Base-by-base conservation (phyloP, 2,113 vertebrate genomes). In the Brachyhypopomus gauderio region DNA sequence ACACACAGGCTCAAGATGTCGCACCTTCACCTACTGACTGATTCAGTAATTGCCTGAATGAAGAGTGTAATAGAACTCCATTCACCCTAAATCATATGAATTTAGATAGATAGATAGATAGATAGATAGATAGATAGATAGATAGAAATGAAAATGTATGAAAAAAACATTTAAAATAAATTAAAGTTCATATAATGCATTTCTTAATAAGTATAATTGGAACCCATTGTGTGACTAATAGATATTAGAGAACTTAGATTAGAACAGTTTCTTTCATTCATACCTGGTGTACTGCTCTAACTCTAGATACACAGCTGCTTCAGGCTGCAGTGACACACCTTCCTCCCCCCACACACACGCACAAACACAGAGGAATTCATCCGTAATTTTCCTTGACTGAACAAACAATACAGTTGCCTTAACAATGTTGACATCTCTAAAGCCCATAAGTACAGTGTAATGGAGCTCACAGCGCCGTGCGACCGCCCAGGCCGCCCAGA, bases 341-440 rank as follows among this genome's bases (percentile, higher is more conserved):
- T 27, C 59, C 19, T 38, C 22, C 30, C n/a, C 36, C 9, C 22
- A 55, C 67, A 60, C 67, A 72, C 81, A 30, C 81, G 41, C 81
- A 63, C 77, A 80, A 74, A 77, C 85, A 82, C 85, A 22, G 86
- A 93, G 91, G 92, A 93, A 92, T 93, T 91, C 81, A 90, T 92
- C 91, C 91, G 90, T 93, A 93, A 93, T 92, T 92, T 93, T 89
- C 91, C 91, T 86, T 93, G 92, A 92, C 92, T 93, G 89, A 90
- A 89, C 89, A 94, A 94, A 93, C 92, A 93, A 92, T 93, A 92
- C 89, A 90, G 85, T 89, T 70, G 92, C 90, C 91, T 92, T 92
- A 93, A 91, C 91, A 92, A 88, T 93, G 92, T 93, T 93, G 90
- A 93, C 92, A 93, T 93, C 90, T 91, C 88, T 91, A 93, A 92